Percentiles rank a stretch among this genome's conserved stretches.
These are phyloP conservation scores for Sardina pilchardus DNA, from an alignment of 2,113 vertebrate species.

Conservation along the genomic window DNA sequence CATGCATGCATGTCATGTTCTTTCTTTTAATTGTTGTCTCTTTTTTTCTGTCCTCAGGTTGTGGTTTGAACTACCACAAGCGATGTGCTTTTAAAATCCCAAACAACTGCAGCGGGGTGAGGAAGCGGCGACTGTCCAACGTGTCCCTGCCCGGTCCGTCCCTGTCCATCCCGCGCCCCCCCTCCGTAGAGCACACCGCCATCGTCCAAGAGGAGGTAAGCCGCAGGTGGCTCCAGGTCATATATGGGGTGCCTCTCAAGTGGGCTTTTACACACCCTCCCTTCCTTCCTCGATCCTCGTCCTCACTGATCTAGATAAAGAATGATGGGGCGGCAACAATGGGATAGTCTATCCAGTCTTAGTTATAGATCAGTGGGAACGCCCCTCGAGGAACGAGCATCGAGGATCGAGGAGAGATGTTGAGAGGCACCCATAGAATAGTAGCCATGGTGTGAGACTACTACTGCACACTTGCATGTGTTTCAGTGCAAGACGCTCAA, in stretches of 20 bases:
- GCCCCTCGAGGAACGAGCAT: no score
- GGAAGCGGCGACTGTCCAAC: conserved; percentile 91
- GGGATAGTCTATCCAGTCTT: no score
- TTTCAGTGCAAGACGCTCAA: no score
- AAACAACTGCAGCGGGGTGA: conserved; percentile 94
- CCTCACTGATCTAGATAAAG: no score
- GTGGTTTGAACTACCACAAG: conserved; percentile 97
- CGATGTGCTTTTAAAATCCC: conserved; percentile 98
- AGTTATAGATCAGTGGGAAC: no score
- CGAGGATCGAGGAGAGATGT: no score
- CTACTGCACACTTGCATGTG: neutral
- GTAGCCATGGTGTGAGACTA: neutral
- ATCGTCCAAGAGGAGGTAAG: conserved; percentile 86
- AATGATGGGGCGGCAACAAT: no score
- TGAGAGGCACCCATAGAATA: no score
- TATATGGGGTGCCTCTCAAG: no score
- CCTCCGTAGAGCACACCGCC: conserved; percentile 77
- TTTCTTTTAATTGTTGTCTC: neutral
- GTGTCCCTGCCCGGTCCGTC: conserved; percentile 88
- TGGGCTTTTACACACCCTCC: no score
- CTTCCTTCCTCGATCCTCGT: no score
- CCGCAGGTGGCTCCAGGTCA: conserved; percentile 14
- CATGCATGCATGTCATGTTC: neutral
- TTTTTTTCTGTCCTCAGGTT: conserved; percentile 78
- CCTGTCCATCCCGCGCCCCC: conserved; percentile 84